Conservation (phyloP, 2,888 invertebrate species). For the Capitulum mitella region DNA sequence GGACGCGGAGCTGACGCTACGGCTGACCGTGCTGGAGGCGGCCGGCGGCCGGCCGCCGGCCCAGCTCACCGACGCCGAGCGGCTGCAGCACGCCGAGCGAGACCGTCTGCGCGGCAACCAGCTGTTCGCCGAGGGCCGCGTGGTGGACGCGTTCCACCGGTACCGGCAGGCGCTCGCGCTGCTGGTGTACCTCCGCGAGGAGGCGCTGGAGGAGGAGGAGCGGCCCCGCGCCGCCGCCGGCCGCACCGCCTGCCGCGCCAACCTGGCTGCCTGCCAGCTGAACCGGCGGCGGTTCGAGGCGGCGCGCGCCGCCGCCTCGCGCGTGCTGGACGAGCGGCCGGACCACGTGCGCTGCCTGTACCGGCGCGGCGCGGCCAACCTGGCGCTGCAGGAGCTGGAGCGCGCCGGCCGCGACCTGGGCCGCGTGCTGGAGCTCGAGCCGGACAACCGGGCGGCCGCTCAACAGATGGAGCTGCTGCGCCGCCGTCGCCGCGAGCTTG, state of each 20-base stretch:
- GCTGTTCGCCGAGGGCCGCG: constrained; percentile 56
- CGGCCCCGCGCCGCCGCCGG: constrained; percentile 48
- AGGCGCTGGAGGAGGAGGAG: constrained; percentile 41
- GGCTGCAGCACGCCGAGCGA: not conserved
- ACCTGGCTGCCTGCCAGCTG: constrained; percentile 73
- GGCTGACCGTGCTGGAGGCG: not conserved
- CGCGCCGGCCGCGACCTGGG: not conserved
- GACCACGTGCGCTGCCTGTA: constrained; percentile 50
- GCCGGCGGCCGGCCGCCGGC: not conserved
- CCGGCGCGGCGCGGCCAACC: constrained; percentile 48
- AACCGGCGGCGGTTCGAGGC: constrained; percentile 59
- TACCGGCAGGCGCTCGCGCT: constrained; percentile 68
- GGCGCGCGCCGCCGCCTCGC: constrained; percentile 55
- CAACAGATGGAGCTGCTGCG: not conserved
- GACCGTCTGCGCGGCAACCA: constrained; percentile 46
- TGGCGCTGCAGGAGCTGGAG: constrained; percentile 38
- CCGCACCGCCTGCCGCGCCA: constrained; percentile 61
- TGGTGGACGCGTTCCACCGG: constrained; percentile 60
- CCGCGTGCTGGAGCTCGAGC: not conserved
- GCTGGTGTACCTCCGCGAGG: constrained; percentile 48
- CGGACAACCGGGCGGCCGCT: not conserved
- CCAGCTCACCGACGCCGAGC: not conserved
- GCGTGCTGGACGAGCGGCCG: constrained; percentile 45
- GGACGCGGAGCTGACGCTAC: not conserved
- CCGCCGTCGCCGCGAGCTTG: not conserved